phyloP scores from a whole-genome alignment of 2,797 vertebrate species.

The Galaxias olidus region DNA sequence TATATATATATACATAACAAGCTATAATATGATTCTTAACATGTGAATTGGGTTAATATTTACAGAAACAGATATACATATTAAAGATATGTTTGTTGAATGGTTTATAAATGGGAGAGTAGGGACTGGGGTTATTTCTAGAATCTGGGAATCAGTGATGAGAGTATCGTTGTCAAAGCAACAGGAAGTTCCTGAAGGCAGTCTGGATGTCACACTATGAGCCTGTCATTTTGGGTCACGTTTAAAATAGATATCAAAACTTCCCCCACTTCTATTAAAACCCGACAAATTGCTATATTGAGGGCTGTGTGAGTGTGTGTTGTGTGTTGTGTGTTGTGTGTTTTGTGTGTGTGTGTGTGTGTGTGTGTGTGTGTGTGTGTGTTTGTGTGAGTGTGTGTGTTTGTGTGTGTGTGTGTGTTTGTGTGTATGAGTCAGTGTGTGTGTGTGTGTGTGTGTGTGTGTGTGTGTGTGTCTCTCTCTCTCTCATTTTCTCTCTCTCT shows the following conservation, averaged over 20 bases:
- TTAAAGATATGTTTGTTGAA: too few species aligned
- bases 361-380: neutral
- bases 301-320: constrained; percentile 20
- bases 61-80: too few species aligned
- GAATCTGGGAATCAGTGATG: neutral
- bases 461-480: neutral
- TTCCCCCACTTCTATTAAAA: constrained; percentile 38
- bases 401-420: neutral
- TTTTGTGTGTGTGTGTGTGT: neutral
- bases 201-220: constrained; percentile 2
- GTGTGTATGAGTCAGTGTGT: neutral
- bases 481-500: neutral
- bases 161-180: constrained; percentile 28
- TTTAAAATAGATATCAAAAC: constrained; percentile 51
- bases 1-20: too few species aligned
- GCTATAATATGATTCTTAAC: too few species aligned
- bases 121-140: too few species aligned
- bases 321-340: neutral
- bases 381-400: neutral
- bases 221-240: constrained; percentile 48
- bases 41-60: too few species aligned
- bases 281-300: constrained; percentile 35
- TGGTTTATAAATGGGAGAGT: too few species aligned
- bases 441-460: neutral
- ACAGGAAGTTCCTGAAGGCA: neutral